Base-by-base conservation (phyloP, 2,888 invertebrate species). In the Apoderus coryli region DNA sequence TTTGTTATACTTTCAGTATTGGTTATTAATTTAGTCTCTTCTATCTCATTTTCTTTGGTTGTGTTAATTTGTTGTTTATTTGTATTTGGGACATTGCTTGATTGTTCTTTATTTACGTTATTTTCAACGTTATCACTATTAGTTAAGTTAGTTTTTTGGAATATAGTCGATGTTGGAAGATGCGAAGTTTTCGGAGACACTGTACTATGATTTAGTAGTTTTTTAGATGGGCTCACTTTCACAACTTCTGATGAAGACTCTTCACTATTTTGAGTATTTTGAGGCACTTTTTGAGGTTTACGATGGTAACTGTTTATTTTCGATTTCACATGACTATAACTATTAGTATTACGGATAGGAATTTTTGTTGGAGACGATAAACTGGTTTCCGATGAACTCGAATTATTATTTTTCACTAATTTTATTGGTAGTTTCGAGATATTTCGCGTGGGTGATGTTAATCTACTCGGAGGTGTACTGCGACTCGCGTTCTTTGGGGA, bases 231-330 rank as follows among this genome's bases (percentile, higher is more conserved):
- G 16, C 32, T 38, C 12, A 23, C 29, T 33, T 35, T 40, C 6
- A 35, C 37, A 23, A 31, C 38, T 22, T 45, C 46, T 10, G 44
- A 44, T 25, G 46, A 45, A 4, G 45, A 41, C 11, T 39, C 38
- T 29, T 45, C 50, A 39, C 44, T 50, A 34, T 47, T 43, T 37
- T 47, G 45, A 15, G 53, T 50, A 47, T 54, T 56, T 32, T 50
- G 52, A 53, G 55, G 57, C 54, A 57, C 55, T 53, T 57, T 57
- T 28, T 54, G 55, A 31, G 45, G 40, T 43, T 47, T 49, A 42
- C n/a, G n/a, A n/a, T 42, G 50, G 38, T 46, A 53, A 45, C 50
- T 56, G 42, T 59, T 56, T 25, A 59, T 53, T 51, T 57, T 60
- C 16, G 59, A 48, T 38, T 52, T 52, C 15, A 59, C 51, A 37